These are phyloP conservation scores for Sipha maydis DNA, from an alignment of 2,888 invertebrate genomes.

Conservation along the genomic window DNA sequence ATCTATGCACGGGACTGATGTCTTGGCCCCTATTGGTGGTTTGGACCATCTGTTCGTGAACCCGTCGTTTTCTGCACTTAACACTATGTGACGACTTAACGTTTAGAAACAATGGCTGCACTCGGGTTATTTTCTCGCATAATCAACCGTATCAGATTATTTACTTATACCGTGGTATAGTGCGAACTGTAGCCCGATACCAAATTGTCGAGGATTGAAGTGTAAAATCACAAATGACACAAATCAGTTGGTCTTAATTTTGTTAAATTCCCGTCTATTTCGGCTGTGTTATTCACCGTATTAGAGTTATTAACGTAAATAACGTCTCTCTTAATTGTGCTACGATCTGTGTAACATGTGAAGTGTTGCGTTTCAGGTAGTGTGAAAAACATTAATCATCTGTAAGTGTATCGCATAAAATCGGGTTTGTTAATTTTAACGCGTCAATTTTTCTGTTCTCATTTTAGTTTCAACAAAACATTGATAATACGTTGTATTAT, in stretches of 20 bases:
- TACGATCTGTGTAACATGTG: background rate
- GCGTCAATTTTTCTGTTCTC: background rate
- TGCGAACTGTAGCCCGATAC: background rate
- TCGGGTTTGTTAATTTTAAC: background rate
- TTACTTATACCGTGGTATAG: background rate
- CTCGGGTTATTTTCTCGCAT: background rate
- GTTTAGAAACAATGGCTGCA: background rate
- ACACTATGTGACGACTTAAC: background rate
- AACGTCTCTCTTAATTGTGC: background rate
- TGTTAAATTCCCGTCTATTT: background rate
- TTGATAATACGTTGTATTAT: slow-evolving; percentile 18
- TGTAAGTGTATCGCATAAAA: background rate
- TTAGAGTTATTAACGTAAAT: too few relatives aligned
- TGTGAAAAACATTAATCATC: background rate
- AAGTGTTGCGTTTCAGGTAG: background rate
- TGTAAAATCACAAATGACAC: slow-evolving; percentile 38
- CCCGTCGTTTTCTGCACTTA: too few relatives aligned
- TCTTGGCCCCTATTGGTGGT: too few relatives aligned
- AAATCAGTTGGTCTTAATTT: slow-evolving; percentile 45
- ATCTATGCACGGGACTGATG: background rate
- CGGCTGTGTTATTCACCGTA: background rate
- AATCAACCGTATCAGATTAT: background rate
- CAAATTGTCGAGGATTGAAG: background rate
- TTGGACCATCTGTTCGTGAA: background rate
- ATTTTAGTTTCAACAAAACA: slow-evolving; percentile 4